Evolutionary conservation across 2,888 invertebrate genomes (phyloP).

Genomic region (Drosophila infuscata): DNA sequence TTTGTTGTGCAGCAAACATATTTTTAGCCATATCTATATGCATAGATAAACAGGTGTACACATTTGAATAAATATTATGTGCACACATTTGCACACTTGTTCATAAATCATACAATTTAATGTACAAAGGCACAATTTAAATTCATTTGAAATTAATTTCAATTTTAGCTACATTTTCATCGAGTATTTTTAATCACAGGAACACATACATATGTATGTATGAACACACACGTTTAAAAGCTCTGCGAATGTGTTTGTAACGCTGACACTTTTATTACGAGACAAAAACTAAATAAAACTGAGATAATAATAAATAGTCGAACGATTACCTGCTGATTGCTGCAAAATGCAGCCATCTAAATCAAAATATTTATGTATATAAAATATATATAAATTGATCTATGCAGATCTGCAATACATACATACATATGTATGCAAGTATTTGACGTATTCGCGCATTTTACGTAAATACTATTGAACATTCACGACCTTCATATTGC

Average conservation of each 20-base stretch:
- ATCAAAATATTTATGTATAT: background rate
- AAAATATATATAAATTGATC: constrained; percentile 5
- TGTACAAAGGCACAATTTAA: background rate
- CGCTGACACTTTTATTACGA: constrained; percentile 8
- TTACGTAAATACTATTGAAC: background rate
- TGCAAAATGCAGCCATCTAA: constrained; percentile 15
- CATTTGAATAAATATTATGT: constrained; percentile 5
- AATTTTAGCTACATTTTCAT: constrained; percentile 3
- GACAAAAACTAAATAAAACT: constrained; percentile 3
- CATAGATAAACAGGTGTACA: constrained; percentile 34
- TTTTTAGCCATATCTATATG: constrained; percentile 45
- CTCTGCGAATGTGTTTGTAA: constrained; percentile 4
- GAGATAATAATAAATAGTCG: constrained; percentile 1
- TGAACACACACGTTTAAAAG: background rate
- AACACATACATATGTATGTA: background rate
- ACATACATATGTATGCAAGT: background rate
- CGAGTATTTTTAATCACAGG: background rate
- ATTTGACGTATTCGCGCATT: constrained; percentile 1
- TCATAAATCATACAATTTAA: background rate
- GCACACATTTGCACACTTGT: background rate
- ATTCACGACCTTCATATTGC: background rate
- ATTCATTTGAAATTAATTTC: constrained; percentile 1
- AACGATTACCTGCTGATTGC: constrained; percentile 14
- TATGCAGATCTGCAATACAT: constrained; percentile 1
- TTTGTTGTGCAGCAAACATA: constrained; percentile 35